A percentile compares a stretch with the other conserved stretches of the same genome.
These are phyloP conservation scores for Anabacerthia variegaticeps DNA, from an alignment of 2,797 vertebrate species.

Conservation along the genomic window DNA sequence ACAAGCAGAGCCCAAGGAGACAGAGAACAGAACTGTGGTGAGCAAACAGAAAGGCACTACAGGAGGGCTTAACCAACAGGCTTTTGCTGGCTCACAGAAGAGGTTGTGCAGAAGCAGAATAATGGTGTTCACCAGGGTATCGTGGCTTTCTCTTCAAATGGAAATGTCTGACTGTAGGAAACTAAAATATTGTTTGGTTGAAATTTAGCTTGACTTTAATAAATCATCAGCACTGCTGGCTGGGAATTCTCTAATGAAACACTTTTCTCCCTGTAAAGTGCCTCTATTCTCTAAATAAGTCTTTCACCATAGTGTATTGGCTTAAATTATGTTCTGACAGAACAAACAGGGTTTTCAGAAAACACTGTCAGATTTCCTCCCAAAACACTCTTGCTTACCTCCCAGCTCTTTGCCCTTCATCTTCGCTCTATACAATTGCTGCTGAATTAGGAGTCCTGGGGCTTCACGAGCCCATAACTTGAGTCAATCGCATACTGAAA, in stretches of 20 bases:
- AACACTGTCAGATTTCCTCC: not conserved
- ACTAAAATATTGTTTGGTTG: rapidly evolving
- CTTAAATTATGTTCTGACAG: not conserved
- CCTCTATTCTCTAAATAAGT: not conserved
- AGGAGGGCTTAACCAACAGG: not conserved
- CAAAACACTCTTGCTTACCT: not conserved
- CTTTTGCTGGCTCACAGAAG: not conserved
- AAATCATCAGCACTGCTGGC: not conserved
- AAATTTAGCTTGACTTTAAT: not conserved
- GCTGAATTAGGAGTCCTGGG: not conserved
- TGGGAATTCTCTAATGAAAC: not conserved
- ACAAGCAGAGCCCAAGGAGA: not conserved
- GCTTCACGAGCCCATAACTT: not conserved
- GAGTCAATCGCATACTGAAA: not conserved
- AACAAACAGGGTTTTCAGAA: not conserved
- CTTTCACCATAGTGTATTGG: not conserved
- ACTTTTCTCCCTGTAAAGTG: not conserved
- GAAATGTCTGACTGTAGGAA: not conserved
- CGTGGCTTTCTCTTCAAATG: not conserved
- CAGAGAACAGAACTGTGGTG: not conserved
- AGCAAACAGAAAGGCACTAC: not conserved
- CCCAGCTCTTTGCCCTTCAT: not conserved
- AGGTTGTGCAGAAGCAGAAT: not conserved
- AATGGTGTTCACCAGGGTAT: not conserved
- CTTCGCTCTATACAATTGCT: not conserved